phyloP scores from a whole-genome alignment of 2,888 invertebrate species.

The Tenthredo scrophulariae region DNA sequence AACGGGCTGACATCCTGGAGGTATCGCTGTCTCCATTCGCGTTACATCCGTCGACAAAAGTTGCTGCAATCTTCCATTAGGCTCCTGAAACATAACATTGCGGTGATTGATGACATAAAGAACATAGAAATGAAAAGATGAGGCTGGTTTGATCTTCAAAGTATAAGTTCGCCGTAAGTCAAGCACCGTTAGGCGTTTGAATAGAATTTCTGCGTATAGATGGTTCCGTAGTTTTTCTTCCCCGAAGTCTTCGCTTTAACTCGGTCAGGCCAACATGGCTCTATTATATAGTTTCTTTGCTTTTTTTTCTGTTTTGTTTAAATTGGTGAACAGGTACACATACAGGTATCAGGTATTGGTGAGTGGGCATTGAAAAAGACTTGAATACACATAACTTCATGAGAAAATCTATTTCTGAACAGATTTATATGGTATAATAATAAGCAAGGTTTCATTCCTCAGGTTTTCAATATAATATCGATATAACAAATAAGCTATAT shows the following conservation, averaged over 20 bases:
- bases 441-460: background rate
- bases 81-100: slow-evolving; percentile 41
- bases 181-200: slow-evolving; percentile 46
- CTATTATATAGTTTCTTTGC: background rate
- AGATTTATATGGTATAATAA: background rate
- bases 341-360: background rate
- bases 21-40: slow-evolving; percentile 25
- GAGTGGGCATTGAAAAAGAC: background rate
- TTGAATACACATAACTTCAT: background rate
- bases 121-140: background rate
- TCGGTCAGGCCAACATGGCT: background rate
- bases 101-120: slow-evolving; percentile 22
- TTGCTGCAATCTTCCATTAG: slow-evolving; percentile 45
- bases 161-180: background rate
- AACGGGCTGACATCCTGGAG: slow-evolving; percentile 30
- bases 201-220: slow-evolving; percentile 41
- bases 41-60: slow-evolving; percentile 43
- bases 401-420: background rate
- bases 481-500: background rate
- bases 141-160: background rate
- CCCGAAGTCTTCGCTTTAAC: background rate
- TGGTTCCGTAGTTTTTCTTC: slow-evolving; percentile 8
- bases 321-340: background rate
- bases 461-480: background rate
- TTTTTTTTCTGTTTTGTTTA: background rate